Percentiles rank a stretch among this genome's conserved stretches.
Conservation (phyloP, 2,113 vertebrate species). For the Neolamprologus devosi region DNA sequence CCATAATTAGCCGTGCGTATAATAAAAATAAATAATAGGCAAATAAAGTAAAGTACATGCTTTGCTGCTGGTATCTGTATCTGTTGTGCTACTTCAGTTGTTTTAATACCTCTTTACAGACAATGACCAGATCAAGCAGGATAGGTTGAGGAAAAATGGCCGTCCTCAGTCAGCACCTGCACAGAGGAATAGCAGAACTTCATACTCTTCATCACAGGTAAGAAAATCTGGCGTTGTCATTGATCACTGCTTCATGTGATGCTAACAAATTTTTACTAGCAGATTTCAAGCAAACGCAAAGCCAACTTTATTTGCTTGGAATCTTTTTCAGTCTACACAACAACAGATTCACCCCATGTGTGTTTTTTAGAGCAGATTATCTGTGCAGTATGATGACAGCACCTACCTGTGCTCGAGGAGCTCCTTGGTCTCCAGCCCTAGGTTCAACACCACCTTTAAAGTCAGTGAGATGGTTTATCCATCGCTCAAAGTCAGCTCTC, state of each 20-base stretch:
- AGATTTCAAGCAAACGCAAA: not conserved
- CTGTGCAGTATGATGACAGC: constrained; percentile 45
- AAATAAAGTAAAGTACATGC: not conserved
- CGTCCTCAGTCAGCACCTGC: constrained; percentile 60
- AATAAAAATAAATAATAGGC: not conserved
- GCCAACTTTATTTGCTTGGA: not conserved
- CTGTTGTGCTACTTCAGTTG: not conserved
- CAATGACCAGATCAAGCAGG: constrained; percentile 80
- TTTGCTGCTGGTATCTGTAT: not conserved
- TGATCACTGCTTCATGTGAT: not conserved
- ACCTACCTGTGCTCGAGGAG: constrained; percentile 41
- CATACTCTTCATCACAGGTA: constrained; percentile 72
- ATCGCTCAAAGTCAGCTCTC: not conserved
- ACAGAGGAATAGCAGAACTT: constrained; percentile 58
- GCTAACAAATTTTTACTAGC: not conserved
- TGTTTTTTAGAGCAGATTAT: constrained; percentile 53
- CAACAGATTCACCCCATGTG: not conserved
- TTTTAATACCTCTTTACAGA: constrained; percentile 65
- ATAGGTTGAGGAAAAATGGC: constrained; percentile 71
- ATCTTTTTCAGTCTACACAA: not conserved
- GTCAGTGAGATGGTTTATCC: constrained; percentile 60
- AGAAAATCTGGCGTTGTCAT: not conserved
- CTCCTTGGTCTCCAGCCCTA: constrained; percentile 50
- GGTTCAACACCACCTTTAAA: constrained; percentile 60
- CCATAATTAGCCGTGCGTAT: not conserved